Base-by-base conservation (phyloP, 1,140 invertebrate genomes). In the Antheraea mylitta region DNA sequence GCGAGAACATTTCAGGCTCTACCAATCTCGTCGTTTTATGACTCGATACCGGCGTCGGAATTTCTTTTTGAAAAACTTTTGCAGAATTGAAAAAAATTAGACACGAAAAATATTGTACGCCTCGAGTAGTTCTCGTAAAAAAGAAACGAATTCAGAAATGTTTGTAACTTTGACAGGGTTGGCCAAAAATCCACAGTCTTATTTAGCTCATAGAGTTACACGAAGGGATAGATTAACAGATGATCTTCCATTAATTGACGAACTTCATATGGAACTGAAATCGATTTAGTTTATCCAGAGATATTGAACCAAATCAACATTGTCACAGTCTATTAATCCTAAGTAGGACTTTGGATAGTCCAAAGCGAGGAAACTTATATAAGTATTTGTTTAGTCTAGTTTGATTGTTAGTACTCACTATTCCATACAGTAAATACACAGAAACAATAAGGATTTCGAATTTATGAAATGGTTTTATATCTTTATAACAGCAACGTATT, bases 1-100 rank as follows among this genome's bases (percentile, higher is more conserved):
- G 37, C 37, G 63, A 64, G 58, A 45, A 38, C 38, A 38, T 37
- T 48, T 18, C 58, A 19, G n/a, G 48, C 58, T 61, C 60, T 22
- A 61, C 60, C 60, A 61, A 61, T 61, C 60, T 16, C 18, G 60
- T 6, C 19, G 60, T 36, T 61, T 61, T 61, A 61, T 61, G 60
- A 22, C 45, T 53, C 45, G 45, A 53, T 53, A 53, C 45, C 45
- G 11, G 45, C 45, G 45, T 53, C 16, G 16, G 16, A 13, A 53
- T 53, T 53, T 53, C 45, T 53, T 53, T 53, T 53, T 53, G 11
- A 16, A 42, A 16, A 53, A 16, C 45, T 53, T n/a, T 53, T 16
- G 6, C 16, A 53, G 45, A 4, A 53, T 53, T 53, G 16, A 13
- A 53, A 53, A n/a, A 53, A 53, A 53, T 53, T 16, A 53, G 16